Evolutionary conservation across 2,797 vertebrate genomes (phyloP).

Genomic region (Typhlichthys eigenmanni): DNA sequence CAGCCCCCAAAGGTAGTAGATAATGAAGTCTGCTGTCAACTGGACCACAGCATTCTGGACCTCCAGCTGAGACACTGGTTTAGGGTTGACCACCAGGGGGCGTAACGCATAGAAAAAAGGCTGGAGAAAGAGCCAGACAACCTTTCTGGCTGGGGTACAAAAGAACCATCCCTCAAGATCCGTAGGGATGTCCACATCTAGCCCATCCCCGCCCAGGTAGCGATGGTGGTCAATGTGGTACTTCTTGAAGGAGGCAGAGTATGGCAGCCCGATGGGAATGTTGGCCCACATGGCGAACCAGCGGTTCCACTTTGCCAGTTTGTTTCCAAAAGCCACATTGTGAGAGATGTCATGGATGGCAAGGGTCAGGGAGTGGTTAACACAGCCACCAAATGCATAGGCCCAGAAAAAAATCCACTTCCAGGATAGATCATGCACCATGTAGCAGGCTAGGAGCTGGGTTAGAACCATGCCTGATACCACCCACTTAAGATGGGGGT

Average conservation of each 20-base stretch:
- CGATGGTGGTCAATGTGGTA: slow-evolving; percentile 98
- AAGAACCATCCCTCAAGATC: slow-evolving; percentile 95
- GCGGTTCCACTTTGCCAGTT: slow-evolving; percentile 84
- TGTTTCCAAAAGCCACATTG: slow-evolving; percentile 93
- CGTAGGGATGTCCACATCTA: slow-evolving; percentile 94
- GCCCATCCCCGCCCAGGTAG: slow-evolving; percentile 88
- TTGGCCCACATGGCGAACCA: slow-evolving; percentile 97
- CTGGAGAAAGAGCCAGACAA: slow-evolving; percentile 92
- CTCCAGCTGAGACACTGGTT: slow-evolving; percentile 86
- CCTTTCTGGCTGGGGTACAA: slow-evolving; percentile 87
- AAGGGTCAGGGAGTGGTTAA: slow-evolving; percentile 93
- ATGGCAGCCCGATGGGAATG: slow-evolving; percentile 90
- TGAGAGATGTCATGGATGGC: slow-evolving; percentile 99
- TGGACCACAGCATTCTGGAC: slow-evolving; percentile 84
- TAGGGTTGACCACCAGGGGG: slow-evolving; percentile 89
- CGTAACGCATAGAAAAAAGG: slow-evolving; percentile 90
- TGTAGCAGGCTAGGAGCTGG: slow-evolving; percentile 88
- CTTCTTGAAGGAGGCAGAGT: slow-evolving; percentile 96
- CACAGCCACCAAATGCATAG: slow-evolving; percentile 90
- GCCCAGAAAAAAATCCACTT: slow-evolving; percentile 98
- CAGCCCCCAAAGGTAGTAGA: slow-evolving; percentile 87
- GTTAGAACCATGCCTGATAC: slow-evolving; percentile 88
- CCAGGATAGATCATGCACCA: slow-evolving; percentile 86
- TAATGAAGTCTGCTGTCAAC: slow-evolving; percentile 75
- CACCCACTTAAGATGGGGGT: slow-evolving; percentile 93